These are phyloP conservation scores for Perizoma flavofasciatum DNA, from an alignment of 2,888 invertebrate species.

Conservation along the genomic window DNA sequence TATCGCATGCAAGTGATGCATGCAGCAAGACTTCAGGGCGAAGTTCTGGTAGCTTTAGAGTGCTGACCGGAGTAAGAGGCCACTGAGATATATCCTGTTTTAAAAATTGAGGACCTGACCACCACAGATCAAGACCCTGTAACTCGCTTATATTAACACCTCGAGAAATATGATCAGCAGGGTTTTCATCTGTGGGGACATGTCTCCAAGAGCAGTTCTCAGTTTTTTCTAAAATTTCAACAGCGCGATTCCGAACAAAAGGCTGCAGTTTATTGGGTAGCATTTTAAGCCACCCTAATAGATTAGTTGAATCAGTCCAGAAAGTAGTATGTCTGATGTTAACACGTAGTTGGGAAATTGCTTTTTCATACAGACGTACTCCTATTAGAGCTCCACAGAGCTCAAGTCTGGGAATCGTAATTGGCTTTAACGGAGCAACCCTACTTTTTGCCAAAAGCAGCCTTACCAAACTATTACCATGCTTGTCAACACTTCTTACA, in stretches of 20 bases:
- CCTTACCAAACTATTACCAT: constrained; percentile 22
- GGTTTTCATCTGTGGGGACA: constrained; percentile 29
- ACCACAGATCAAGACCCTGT: constrained; percentile 9
- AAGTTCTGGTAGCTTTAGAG: constrained; percentile 5
- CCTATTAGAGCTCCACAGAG: constrained; percentile 45
- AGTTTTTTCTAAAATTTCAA: constrained; percentile 41
- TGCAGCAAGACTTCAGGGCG: constrained; percentile 1
- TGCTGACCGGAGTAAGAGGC: constrained; percentile 1
- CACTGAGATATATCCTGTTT: constrained; percentile 11
- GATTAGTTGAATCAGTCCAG: constrained; percentile 47
- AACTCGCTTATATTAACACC: constrained; percentile 6
- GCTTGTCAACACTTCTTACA: constrained; percentile 28
- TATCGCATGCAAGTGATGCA: background rate
- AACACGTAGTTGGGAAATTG: constrained; percentile 26
- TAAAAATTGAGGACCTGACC: constrained; percentile 10
- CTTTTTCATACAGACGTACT: constrained; percentile 41
- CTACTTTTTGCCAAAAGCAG: constrained; percentile 40
- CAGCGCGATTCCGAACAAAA: constrained; percentile 43
- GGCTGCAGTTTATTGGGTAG: constrained; percentile 37
- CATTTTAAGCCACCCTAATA: constrained; percentile 43
- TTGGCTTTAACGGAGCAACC: constrained; percentile 41
- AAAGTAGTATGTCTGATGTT: constrained; percentile 24
- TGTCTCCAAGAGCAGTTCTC: constrained; percentile 33
- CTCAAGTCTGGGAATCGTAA: constrained; percentile 46
- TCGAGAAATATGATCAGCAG: constrained; percentile 17